These are phyloP conservation scores for Panagrolaimus sp. DNA, from an alignment of 1,140 invertebrate genomes.

Conservation along the genomic window DNA sequence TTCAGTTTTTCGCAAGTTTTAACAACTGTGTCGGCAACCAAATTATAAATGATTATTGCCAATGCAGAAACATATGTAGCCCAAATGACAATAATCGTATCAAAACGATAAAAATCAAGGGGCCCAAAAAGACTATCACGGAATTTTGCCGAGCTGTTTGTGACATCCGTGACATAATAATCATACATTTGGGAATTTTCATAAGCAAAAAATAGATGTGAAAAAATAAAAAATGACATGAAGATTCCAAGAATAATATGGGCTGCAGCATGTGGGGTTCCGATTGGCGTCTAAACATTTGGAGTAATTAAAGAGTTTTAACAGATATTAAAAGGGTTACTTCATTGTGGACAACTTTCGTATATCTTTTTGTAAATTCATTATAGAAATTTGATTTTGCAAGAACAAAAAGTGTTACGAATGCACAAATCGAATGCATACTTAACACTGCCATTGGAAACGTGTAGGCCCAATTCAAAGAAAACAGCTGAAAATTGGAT, in stretches of 20 bases:
- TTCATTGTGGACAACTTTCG: not conserved
- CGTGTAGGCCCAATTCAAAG: not conserved
- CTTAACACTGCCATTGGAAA: not conserved
- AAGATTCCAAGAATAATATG: not conserved
- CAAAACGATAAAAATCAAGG: not conserved
- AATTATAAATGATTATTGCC: not conserved
- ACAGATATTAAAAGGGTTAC: not conserved
- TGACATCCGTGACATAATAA: not conserved
- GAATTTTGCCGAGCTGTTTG: not conserved
- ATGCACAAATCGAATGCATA: not conserved
- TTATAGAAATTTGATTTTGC: not conserved
- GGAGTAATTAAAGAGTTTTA: no score
- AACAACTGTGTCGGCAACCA: not conserved
- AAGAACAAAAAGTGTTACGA: not conserved
- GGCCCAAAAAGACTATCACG: not conserved
- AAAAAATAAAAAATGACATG: constrained; percentile 1
- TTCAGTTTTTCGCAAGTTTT: not conserved
- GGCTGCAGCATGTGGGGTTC: not conserved
- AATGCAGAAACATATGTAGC: not conserved
- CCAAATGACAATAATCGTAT: not conserved
- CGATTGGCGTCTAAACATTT: not conserved
- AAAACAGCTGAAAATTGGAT: not conserved
- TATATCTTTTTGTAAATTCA: not conserved
- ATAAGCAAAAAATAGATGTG: not conserved
- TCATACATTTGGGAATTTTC: not conserved